These are phyloP conservation scores for Isaurus tuberculatus DNA, from an alignment of 92 coral and sea anemone genomes.

Conservation along the genomic window DNA sequence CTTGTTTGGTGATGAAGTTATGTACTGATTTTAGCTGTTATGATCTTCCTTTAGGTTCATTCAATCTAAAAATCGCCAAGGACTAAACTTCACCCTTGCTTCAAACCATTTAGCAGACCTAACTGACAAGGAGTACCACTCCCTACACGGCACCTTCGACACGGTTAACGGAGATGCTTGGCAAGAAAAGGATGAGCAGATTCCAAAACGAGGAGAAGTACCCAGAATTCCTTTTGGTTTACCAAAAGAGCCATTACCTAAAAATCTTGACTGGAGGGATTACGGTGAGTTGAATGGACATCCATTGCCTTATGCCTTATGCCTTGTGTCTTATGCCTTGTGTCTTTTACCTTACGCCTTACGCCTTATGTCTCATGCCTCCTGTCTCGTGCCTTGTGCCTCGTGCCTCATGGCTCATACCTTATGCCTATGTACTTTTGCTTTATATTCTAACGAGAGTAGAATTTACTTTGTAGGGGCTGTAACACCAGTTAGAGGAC, in stretches of 20 bases:
- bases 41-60: constrained; percentile 29
- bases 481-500: constrained; percentile 56
- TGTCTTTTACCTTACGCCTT: too few relatives aligned
- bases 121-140: constrained; percentile 51
- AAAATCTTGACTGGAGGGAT: constrained; percentile 61
- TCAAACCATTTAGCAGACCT: constrained; percentile 57
- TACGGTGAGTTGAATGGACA: constrained; percentile 41
- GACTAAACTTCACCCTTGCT: constrained; percentile 56
- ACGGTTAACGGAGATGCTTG: constrained; percentile 49
- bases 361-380: too few relatives aligned
- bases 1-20: too few relatives aligned
- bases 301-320: too few relatives aligned
- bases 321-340: too few relatives aligned
- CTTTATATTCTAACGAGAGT: too few relatives aligned
- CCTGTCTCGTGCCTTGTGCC: too few relatives aligned
- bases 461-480: constrained; percentile 21
- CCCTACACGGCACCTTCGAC: constrained; percentile 49
- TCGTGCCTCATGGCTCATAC: too few relatives aligned
- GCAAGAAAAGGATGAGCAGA: constrained; percentile 42
- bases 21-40: too few relatives aligned
- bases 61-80: constrained; percentile 62
- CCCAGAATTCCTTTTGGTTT: constrained; percentile 47
- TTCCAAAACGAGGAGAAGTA: constrained; percentile 60
- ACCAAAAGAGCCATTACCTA: constrained; percentile 55
- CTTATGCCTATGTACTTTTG: too few relatives aligned